Evolutionary conservation across 2,888 invertebrate genomes (phyloP).

Genomic region (Pecten maximus): DNA sequence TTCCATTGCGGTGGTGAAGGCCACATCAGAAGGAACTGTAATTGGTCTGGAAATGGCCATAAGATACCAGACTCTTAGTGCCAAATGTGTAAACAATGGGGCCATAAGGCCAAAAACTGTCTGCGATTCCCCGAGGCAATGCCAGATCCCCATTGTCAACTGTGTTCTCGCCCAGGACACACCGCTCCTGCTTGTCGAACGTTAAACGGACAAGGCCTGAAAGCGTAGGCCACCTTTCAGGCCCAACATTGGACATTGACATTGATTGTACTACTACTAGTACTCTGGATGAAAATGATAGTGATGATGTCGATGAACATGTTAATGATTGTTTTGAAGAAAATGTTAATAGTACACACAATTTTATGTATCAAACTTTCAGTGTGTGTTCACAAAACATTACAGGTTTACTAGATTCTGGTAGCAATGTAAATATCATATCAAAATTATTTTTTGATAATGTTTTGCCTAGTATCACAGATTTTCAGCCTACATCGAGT

Average conservation of each 20-base stretch:
- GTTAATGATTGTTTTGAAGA: no score
- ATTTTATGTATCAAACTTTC: slow-evolving; percentile 44
- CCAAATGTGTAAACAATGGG: background rate
- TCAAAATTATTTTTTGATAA: slow-evolving; percentile 27
- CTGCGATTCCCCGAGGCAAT: no score
- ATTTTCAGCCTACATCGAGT: slow-evolving; percentile 2
- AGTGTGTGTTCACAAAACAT: background rate
- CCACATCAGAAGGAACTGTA: background rate
- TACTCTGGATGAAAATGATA: background rate
- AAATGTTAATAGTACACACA: no score
- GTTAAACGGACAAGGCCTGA: slow-evolving; percentile 51
- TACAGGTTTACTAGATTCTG: slow-evolving; percentile 43
- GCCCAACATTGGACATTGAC: slow-evolving; percentile 38
- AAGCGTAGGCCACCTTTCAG: slow-evolving; percentile 46
- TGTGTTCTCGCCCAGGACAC: background rate
- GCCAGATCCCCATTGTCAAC: no score
- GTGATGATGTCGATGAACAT: no score
- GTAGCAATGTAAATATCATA: slow-evolving; percentile 44
- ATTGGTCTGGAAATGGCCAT: background rate
- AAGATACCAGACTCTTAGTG: background rate
- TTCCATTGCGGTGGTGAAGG: background rate
- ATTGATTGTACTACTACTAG: background rate
- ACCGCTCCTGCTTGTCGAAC: slow-evolving; percentile 35
- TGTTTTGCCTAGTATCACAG: slow-evolving; percentile 8
- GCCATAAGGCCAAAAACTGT: background rate